These are phyloP conservation scores for Poeciliopsis infans DNA, from an alignment of 2,797 vertebrate genomes.

Conservation along the genomic window DNA sequence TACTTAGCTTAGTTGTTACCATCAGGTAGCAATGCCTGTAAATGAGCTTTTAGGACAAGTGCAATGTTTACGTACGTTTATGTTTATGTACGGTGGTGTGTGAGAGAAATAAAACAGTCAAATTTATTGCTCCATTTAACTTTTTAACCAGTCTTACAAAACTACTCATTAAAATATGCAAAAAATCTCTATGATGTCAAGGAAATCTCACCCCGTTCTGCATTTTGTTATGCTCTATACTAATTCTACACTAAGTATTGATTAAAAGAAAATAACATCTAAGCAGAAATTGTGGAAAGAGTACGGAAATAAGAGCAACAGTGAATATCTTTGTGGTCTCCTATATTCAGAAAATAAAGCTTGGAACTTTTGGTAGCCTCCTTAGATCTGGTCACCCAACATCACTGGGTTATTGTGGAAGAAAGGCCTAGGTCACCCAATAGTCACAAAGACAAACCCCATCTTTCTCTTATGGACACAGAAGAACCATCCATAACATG, in stretches of 20 bases:
- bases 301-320: neutral
- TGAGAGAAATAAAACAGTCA: neutral
- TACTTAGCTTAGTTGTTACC: neutral
- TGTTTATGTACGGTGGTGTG: too few relatives aligned
- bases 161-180: neutral
- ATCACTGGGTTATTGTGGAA: neutral
- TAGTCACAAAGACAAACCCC: neutral
- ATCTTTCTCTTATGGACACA: neutral
- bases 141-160: neutral
- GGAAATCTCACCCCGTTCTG: neutral
- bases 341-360: neutral
- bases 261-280: neutral
- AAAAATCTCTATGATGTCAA: too few relatives aligned
- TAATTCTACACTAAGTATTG: neutral
- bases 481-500: neutral
- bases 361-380: neutral
- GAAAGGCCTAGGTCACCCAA: neutral
- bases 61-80: too few relatives aligned
- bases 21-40: neutral
- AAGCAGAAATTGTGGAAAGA: neutral
- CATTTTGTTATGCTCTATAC: neutral
- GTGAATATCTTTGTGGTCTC: neutral
- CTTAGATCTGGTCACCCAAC: neutral
- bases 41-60: neutral
- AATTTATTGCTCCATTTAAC: neutral